Conservation (phyloP, 2,888 invertebrate species). For the Matsumyia berberina region DNA sequence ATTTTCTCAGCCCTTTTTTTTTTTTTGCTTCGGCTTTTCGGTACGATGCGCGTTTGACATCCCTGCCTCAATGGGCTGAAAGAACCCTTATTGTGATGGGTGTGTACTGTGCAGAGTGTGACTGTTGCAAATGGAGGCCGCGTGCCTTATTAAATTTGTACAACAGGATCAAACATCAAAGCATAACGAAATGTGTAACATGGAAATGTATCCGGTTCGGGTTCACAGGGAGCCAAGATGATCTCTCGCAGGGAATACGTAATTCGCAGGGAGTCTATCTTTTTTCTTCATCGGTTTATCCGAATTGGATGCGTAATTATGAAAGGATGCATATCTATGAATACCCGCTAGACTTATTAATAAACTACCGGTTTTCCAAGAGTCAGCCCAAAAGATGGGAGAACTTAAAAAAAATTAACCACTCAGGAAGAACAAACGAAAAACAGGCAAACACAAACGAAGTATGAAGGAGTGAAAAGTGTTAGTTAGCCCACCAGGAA, state of each 20-base stretch:
- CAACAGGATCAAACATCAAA: constrained; percentile 75
- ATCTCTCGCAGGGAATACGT: constrained; percentile 57
- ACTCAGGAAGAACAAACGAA: constrained; percentile 49
- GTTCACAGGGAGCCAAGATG: constrained; percentile 47
- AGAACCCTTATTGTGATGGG: constrained; percentile 37
- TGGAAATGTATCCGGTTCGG: constrained; percentile 60
- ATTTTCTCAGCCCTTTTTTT: constrained; percentile 54
- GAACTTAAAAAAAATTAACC: constrained; percentile 12
- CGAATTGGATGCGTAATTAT: constrained; percentile 38
- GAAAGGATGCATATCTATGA: constrained; percentile 1
- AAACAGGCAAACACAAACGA: constrained; percentile 52
- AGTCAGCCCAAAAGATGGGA: constrained; percentile 24
- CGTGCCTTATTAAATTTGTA: constrained; percentile 76
- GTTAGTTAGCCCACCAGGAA: constrained; percentile 67
- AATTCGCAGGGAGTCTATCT: constrained; percentile 27
- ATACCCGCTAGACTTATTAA: constrained; percentile 32
- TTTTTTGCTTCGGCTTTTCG: constrained; percentile 5
- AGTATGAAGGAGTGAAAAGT: constrained; percentile 64
- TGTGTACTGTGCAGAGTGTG: constrained; percentile 52
- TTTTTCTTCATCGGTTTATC: not conserved
- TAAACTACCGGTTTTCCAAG: constrained; percentile 18
- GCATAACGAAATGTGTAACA: constrained; percentile 59
- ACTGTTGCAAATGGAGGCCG: constrained; percentile 65
- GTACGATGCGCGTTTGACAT: constrained; percentile 39
- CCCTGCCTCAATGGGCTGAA: constrained; percentile 37